A percentile compares a stretch with the other conserved stretches of the same genome.
Evolutionary conservation across 2,113 vertebrate species (phyloP).

Genomic region (Tetraodon nigroviridis): DNA sequence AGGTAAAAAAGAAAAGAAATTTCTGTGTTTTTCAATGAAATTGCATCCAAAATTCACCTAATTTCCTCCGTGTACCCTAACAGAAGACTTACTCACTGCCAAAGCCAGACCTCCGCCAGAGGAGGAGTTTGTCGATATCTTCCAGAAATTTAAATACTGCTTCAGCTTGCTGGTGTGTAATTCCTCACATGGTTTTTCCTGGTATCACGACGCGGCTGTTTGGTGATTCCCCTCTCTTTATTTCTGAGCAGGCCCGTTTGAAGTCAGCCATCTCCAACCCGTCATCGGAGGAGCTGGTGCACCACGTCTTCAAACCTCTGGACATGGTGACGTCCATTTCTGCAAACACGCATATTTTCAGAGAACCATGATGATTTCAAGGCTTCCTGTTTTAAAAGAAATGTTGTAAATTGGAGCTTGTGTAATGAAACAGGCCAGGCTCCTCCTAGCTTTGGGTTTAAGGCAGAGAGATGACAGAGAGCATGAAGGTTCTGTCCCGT

Average conservation of each 20-base stretch:
- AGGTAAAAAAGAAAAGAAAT: slow-evolving; percentile 36
- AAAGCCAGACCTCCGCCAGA: slow-evolving; percentile 77
- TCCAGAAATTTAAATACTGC: slow-evolving; percentile 88
- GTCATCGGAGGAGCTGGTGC: slow-evolving; percentile 80
- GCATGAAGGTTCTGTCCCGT: too few relatives aligned
- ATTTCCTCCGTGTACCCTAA: not conserved
- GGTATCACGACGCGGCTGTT: too few relatives aligned
- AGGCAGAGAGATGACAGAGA: too few relatives aligned
- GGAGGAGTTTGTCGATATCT: slow-evolving; percentile 78
- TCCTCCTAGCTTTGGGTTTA: too few relatives aligned
- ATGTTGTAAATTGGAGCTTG: too few relatives aligned
- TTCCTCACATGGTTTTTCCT: not conserved
- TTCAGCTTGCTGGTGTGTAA: slow-evolving; percentile 84
- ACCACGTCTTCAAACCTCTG: slow-evolving; percentile 83
- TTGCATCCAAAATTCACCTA: not conserved
- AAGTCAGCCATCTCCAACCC: slow-evolving; percentile 79
- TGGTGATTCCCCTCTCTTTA: not conserved
- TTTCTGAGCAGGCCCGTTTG: slow-evolving; percentile 75
- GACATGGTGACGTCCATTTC: slow-evolving; percentile 77
- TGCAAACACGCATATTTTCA: too few relatives aligned
- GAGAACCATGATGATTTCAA: too few relatives aligned
- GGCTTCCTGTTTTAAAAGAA: too few relatives aligned
- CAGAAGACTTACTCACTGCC: slow-evolving; percentile 79
- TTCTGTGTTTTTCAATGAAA: not conserved
- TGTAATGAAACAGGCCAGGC: too few relatives aligned